These are phyloP conservation scores for Enoplosus armatus DNA, from an alignment of 2,797 vertebrate genomes.

Conservation along the genomic window DNA sequence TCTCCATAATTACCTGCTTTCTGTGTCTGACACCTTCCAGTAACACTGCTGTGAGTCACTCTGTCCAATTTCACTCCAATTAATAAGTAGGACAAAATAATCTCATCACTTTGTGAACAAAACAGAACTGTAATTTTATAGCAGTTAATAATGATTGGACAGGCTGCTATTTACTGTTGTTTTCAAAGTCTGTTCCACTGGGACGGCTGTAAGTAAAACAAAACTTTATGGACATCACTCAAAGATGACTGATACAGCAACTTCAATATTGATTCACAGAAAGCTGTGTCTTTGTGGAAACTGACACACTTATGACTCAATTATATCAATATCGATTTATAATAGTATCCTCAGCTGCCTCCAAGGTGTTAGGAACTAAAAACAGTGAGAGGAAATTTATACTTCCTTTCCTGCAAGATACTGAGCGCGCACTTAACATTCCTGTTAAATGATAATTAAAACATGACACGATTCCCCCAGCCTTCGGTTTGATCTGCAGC, in stretches of 20 bases:
- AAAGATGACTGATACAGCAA: slow-evolving; percentile 16
- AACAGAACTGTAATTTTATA: slow-evolving; percentile 63
- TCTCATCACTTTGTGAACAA: slow-evolving; percentile 69
- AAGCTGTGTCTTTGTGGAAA: slow-evolving; percentile 28
- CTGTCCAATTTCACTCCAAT: slow-evolving; percentile 83
- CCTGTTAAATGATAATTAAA: slow-evolving; percentile 75
- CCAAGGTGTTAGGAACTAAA: slow-evolving; percentile 40
- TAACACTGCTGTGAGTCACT: slow-evolving; percentile 79
- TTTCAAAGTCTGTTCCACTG: slow-evolving; percentile 35
- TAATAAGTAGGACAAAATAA: slow-evolving; percentile 81
- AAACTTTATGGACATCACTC: slow-evolving; percentile 49
- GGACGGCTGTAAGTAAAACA: slow-evolving; percentile 38
- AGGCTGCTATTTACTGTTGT: slow-evolving; percentile 49
- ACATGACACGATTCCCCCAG: slow-evolving; percentile 58
- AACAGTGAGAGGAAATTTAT: slow-evolving; percentile 45
- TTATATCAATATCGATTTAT: slow-evolving; percentile 66
- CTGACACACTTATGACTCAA: slow-evolving; percentile 43
- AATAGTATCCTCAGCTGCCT: slow-evolving; percentile 34
- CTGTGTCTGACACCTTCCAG: slow-evolving; percentile 83
- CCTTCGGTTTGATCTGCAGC: slow-evolving; percentile 63
- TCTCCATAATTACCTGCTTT: slow-evolving; percentile 86
- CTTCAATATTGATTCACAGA: slow-evolving; percentile 36
- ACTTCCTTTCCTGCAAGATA: slow-evolving; percentile 41
- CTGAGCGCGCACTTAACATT: slow-evolving; percentile 47
- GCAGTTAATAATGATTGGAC: slow-evolving; percentile 58